Base-by-base conservation (phyloP, 2,797 vertebrate species). In the Siniperca obscura region DNA sequence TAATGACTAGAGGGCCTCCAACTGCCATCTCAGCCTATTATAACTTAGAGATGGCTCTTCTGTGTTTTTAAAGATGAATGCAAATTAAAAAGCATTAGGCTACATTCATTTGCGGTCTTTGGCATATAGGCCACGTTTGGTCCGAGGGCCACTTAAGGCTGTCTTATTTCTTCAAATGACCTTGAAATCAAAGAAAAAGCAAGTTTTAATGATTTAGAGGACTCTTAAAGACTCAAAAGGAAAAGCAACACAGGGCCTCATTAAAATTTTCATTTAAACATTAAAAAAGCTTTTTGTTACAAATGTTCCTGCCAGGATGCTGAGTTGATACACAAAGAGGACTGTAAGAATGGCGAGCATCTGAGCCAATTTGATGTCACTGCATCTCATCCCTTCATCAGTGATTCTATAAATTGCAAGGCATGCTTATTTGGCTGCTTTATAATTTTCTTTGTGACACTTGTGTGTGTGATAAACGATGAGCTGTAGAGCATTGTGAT, bases 41-140 rank as follows among this genome's bases (percentile, higher is more conserved):
- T 90, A 92, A 92, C 90, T 91, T 86, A 59, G 87, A 93, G 90
- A 94, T 86, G 89, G 91, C 88, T 90, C 84, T 86, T 93, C 92
- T 92, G 89, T 92, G 91, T 93, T 94, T 93, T 93, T 94, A 90
- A 94, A 93, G 93, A 94, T 89, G 92, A 93, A 94, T 94, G 91
- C 93, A 95, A 95, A 95, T 94, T 94, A 94, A 95, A 94, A 94
- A 90, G 92, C 93, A 95, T 94, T 94, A 93, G 93, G 91, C 92
- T 93, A 93, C 91, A 93, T 95, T 94, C 91, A 94, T 94, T 93
- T 94, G 92, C 87, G 73, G 90, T 94, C 91, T 91, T 91, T 91
- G 92, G 93, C 93, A 94, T 94, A 87, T 92, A 90, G 94, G 93
- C 90, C 93, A 94, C 93, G 94, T 95, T 91, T 93, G 92, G 93